These are phyloP conservation scores for Ophiothrix spiculata DNA, from an alignment of 35 echinoderm and acorn worm genomes.

Conservation along the genomic window DNA sequence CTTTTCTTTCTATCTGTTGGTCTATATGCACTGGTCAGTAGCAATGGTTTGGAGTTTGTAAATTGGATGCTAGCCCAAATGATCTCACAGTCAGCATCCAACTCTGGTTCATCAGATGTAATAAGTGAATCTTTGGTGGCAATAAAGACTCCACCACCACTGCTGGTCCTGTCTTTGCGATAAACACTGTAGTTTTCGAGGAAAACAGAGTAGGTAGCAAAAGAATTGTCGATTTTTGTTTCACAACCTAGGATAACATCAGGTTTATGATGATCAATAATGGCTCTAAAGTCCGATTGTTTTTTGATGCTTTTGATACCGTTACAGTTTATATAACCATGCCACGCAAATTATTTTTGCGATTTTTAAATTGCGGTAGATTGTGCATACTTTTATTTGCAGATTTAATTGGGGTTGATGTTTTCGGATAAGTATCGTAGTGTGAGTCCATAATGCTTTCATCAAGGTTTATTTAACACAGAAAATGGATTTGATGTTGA, in stretches of 20 bases:
- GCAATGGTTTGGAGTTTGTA: conserved; percentile 38
- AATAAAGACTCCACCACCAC: conserved; percentile 33
- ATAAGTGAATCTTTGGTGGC: conserved; percentile 2
- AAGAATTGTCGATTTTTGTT: conserved; percentile 22
- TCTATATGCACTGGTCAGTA: conserved; percentile 44
- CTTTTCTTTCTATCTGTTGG: no score
- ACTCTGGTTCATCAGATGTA: conserved; percentile 12
- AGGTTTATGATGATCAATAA: conserved; percentile 36
- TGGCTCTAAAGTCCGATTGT: conserved; percentile 15
- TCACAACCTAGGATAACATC: conserved; percentile 47
- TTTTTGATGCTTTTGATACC: background rate
- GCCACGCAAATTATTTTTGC: conserved; percentile 5
- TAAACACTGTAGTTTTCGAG: conserved; percentile 23
- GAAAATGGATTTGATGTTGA: background rate
- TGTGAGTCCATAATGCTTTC: background rate
- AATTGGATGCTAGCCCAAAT: conserved; percentile 36
- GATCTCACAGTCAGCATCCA: conserved; percentile 36
- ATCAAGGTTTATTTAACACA: background rate
- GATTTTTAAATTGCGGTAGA: background rate
- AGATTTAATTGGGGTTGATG: conserved; percentile 3
- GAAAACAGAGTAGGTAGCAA: conserved; percentile 30
- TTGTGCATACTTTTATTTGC: background rate
- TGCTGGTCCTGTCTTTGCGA: conserved; percentile 7
- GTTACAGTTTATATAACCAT: conserved; percentile 48
- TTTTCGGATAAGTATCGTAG: background rate